Base-by-base conservation (phyloP, 2,113 vertebrate genomes). In the Tamias sibiricus region DNA sequence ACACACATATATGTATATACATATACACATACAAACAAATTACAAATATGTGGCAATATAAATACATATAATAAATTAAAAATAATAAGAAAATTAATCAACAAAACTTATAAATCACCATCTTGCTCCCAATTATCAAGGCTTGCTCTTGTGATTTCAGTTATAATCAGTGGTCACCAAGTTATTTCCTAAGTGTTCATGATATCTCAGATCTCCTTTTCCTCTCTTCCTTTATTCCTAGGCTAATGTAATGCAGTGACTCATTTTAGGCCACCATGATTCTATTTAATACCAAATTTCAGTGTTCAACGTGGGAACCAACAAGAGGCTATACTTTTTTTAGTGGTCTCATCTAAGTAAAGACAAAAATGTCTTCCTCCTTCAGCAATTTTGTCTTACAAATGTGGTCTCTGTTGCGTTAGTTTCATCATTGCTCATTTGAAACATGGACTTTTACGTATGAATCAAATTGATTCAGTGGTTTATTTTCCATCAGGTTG, bases 401-500 rank as follows among this genome's bases (percentile, higher is more conserved):
- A 54, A 40, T 42, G 74, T 8, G n/a, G 26, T 44, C 40, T 28
- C 71, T 13, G 74, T 54, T 59, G 17, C 44, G 30, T 49, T n/a
- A 22, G 2, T n/a, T 6, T 13, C 8, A 11, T 3, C 35, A 16
- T 20, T 68, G 8, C 14, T 72, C 19, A 82, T 11, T 87, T 74
- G 79, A 96, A 88, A 92, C 6, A 8, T 85, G 17, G 10, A 66
- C 75, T 74, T 9, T 83, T 74, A 94, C 44, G 88, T 24, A 77
- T 0, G 37, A 9, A 11, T 47, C 4, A 9, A 19, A 3, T 75
- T 69, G 9, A 66, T 14, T 32, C 11, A 57, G 0, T 68, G 24
- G 5, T 2, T 97, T 79, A 42, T 94, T 93, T 96, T 90, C 32
- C 47, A 62, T 32, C 71, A 4, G 2, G 40, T 28, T 77, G 72